Conservation (phyloP, 1,140 invertebrate species). For the Ceratina japonica region DNA sequence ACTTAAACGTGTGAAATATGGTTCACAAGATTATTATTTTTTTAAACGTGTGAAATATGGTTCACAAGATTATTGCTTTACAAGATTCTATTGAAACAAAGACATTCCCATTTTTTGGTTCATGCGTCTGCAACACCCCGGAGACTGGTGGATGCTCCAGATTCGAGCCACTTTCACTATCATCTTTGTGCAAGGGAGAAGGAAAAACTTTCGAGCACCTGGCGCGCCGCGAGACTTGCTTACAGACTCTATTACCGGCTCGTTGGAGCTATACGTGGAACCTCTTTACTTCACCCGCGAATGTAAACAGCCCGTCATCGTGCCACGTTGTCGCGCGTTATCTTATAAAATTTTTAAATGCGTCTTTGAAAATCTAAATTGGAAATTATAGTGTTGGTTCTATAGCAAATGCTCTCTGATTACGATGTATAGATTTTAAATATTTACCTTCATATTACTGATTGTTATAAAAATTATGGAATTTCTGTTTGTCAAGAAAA, state of each 20-base stretch:
- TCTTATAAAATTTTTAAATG: constrained; percentile 56
- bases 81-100: not conserved
- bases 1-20: no score
- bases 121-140: constrained; percentile 21
- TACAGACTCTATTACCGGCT: constrained; percentile 61
- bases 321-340: constrained; percentile 32
- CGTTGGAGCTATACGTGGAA: constrained; percentile 52
- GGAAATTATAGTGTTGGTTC: constrained; percentile 15
- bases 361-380: constrained; percentile 25
- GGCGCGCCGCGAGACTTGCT: constrained; percentile 52
- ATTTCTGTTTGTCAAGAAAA: no score
- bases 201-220: constrained; percentile 60
- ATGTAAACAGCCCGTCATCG: constrained; percentile 55
- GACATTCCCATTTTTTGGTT: not conserved
- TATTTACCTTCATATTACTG: not conserved
- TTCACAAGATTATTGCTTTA: no score
- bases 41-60: no score
- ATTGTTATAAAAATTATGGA: no score
- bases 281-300: constrained; percentile 50
- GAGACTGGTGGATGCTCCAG: constrained; percentile 44
- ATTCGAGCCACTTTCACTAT: constrained; percentile 56
- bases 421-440: not conserved
- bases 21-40: no score
- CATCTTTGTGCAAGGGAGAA: constrained; percentile 44
- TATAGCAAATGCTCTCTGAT: not conserved